phyloP scores from a whole-genome alignment of 2,797 vertebrate genomes.

The Anas capensis region DNA sequence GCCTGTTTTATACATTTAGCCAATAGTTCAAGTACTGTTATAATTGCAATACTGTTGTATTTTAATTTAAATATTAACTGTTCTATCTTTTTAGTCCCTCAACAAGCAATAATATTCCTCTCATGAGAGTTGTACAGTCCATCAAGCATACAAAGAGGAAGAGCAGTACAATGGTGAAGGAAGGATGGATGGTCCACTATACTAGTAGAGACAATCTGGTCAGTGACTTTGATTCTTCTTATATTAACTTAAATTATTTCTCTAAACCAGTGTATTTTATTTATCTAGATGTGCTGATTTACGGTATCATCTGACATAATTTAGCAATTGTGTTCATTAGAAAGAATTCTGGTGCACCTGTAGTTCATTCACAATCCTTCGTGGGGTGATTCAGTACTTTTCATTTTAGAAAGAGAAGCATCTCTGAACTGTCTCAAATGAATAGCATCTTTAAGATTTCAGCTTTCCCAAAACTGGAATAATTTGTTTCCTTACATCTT shows the following conservation, averaged over 20 bases:
- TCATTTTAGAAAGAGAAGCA: neutral
- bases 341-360: neutral
- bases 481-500: neutral
- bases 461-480: neutral
- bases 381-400: neutral
- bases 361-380: neutral
- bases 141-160: constrained; percentile 97
- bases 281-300: neutral
- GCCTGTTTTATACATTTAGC: neutral
- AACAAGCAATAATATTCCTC: constrained; percentile 97
- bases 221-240: constrained; percentile 60
- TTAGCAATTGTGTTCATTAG: neutral
- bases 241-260: neutral
- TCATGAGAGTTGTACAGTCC: constrained; percentile 98
- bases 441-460: neutral
- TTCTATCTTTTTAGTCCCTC: constrained; percentile 84
- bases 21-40: neutral
- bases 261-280: neutral
- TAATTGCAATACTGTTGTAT: neutral
- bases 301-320: neutral
- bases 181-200: constrained; percentile 98
- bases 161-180: constrained; percentile 97
- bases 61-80: neutral
- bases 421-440: neutral
- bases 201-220: constrained; percentile 96